Evolutionary conservation across 2,113 vertebrate species (phyloP).

Genomic region (Arvicanthis niloticus): DNA sequence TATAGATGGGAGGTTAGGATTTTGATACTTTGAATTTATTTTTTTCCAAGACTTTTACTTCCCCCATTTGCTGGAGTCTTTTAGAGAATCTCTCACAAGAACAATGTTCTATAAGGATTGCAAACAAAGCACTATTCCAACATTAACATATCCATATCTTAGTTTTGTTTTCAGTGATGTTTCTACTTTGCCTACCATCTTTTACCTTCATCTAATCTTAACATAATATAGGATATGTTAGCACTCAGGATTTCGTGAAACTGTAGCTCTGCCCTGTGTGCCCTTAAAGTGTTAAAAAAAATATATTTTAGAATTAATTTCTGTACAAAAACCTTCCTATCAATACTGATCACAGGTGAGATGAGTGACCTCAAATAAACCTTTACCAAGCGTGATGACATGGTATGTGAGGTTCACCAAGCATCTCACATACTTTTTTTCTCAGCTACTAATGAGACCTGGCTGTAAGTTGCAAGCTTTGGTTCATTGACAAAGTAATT

Average conservation of each 20-base stretch:
- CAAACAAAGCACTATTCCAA: too few relatives aligned
- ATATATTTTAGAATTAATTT: neutral
- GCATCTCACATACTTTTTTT: conserved; percentile 46
- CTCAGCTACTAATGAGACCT: conserved; percentile 6
- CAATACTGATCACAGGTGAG: conserved; percentile 35
- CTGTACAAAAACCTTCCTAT: conserved; percentile 11
- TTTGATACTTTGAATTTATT: neutral
- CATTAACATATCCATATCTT: neutral
- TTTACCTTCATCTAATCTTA: neutral
- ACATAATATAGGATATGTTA: neutral
- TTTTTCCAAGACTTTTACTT: neutral
- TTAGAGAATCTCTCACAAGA: conserved; percentile 23
- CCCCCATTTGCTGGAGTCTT: neutral
- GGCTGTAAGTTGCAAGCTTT: conserved; percentile 50
- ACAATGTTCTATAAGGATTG: neutral
- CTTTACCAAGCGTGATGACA: neutral
- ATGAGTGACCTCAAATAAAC: conserved; percentile 20
- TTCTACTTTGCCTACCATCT: neutral
- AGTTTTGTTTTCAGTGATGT: conserved; percentile 9
- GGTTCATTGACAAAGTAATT: conserved; percentile 62
- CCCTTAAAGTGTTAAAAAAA: neutral
- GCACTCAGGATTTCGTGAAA: conserved; percentile 4
- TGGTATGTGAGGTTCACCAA: neutral
- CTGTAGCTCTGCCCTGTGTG: neutral
- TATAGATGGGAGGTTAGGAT: neutral